Evolutionary conservation across 2,888 invertebrate species (phyloP).

Genomic region (Stenolophus ochropezus): DNA sequence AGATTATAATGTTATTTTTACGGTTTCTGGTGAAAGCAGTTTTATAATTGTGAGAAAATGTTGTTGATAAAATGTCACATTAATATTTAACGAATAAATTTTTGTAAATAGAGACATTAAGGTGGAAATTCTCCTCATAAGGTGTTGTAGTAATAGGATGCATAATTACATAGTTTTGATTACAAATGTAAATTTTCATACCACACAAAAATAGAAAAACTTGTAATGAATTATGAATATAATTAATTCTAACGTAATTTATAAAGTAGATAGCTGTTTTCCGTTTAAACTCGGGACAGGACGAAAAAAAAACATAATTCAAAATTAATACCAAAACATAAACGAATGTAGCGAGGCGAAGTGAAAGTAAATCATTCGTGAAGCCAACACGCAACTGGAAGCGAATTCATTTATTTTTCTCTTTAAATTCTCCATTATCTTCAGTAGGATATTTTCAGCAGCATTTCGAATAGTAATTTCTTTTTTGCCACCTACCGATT

Average conservation of each 20-base stretch:
- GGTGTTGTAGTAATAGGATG: constrained; percentile 23
- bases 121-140: constrained; percentile 18
- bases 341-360: constrained; percentile 54
- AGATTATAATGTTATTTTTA: neutral
- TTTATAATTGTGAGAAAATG: constrained; percentile 22
- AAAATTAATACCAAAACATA: constrained; percentile 34
- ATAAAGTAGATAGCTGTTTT: constrained; percentile 22
- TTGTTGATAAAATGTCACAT: constrained; percentile 12
- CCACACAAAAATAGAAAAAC: neutral
- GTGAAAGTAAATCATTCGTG: constrained; percentile 56
- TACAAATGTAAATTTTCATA: constrained; percentile 28
- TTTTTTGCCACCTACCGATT: neutral
- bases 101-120: constrained; percentile 22
- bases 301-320: constrained; percentile 9
- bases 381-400: constrained; percentile 42
- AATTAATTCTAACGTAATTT: constrained; percentile 19
- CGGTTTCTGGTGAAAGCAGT: neutral
- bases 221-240: constrained; percentile 24
- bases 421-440: constrained; percentile 25
- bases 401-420: constrained; percentile 35
- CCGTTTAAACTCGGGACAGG: neutral
- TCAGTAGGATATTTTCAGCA: constrained; percentile 20
- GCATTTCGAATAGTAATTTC: neutral
- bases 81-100: constrained; percentile 27
- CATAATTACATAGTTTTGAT: constrained; percentile 8